phyloP scores from a whole-genome alignment of 1,140 invertebrate species.

The Drosophila bocki region DNA sequence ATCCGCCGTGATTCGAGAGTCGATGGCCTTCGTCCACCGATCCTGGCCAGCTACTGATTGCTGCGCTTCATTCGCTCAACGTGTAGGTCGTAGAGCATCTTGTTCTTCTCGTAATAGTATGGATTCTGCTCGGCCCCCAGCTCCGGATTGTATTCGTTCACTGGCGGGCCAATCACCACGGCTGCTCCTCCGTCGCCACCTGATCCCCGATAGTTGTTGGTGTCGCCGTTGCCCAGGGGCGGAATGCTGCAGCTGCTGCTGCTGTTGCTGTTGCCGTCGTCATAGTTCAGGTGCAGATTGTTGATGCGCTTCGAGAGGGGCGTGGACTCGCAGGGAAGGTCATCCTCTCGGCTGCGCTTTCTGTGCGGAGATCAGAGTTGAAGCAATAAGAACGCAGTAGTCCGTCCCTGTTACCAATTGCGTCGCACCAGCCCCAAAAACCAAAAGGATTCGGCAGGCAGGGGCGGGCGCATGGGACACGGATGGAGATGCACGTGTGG shows the following conservation, averaged over 20 bases:
- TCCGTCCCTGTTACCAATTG: not conserved
- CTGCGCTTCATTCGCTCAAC: constrained; percentile 72
- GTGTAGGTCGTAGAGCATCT: constrained; percentile 81
- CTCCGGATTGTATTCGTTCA: constrained; percentile 75
- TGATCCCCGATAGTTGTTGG: constrained; percentile 46
- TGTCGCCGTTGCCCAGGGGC: constrained; percentile 50
- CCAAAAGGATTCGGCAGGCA: not conserved
- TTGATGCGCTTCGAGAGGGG: constrained; percentile 83
- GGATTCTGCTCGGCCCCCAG: constrained; percentile 75
- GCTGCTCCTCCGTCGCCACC: constrained; percentile 20
- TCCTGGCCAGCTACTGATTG: constrained; percentile 41
- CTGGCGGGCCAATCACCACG: not conserved
- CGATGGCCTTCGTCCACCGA: not conserved
- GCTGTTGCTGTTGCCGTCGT: constrained; percentile 73
- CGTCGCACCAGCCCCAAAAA: constrained; percentile 1
- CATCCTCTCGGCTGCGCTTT: constrained; percentile 83
- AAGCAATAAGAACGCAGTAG: constrained; percentile 5
- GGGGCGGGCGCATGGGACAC: not conserved
- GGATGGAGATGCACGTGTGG: not conserved
- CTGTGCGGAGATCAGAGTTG: constrained; percentile 29
- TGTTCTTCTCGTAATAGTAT: constrained; percentile 82
- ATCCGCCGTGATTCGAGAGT: constrained; percentile 4
- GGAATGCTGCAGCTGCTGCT: constrained; percentile 70
- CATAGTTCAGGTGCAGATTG: constrained; percentile 78
- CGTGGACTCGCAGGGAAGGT: constrained; percentile 72